A percentile compares a stretch with the other conserved stretches of the same genome.
Conservation (phyloP, 2,113 vertebrate species). For the Fulmarus glacialis region DNA sequence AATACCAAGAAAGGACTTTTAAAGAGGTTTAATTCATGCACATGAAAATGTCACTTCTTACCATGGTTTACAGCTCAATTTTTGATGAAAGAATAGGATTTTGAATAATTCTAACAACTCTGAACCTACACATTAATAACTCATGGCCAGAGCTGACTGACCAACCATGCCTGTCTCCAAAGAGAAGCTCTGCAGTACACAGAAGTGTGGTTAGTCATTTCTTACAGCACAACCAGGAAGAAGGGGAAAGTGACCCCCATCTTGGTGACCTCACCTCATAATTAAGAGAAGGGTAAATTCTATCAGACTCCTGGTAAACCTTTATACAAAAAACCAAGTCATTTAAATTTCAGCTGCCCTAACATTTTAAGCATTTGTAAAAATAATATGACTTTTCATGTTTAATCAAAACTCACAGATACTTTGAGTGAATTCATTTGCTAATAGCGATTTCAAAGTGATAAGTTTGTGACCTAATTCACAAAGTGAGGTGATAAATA, state of each 20-base stretch:
- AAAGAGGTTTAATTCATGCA: background rate
- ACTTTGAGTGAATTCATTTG: background rate
- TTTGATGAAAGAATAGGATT: background rate
- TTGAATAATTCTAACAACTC: background rate
- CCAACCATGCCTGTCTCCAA: background rate
- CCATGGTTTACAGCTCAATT: background rate
- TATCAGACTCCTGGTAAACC: background rate
- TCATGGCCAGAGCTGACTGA: background rate
- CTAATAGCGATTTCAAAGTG: background rate
- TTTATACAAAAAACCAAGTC: accelerated
- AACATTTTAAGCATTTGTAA: background rate
- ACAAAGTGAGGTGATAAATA: background rate
- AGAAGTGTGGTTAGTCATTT: background rate
- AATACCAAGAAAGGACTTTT: background rate
- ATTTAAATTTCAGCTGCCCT: background rate
- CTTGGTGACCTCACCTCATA: background rate
- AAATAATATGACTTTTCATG: background rate
- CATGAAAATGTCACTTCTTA: background rate
- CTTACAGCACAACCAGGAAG: background rate
- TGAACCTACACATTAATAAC: background rate
- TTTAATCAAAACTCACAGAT: background rate
- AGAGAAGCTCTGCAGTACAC: background rate
- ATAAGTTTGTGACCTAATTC: background rate
- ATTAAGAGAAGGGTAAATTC: background rate
- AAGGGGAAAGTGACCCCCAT: background rate